Conservation (phyloP, 2,888 invertebrate genomes). For the Miltochrista miniata region DNA sequence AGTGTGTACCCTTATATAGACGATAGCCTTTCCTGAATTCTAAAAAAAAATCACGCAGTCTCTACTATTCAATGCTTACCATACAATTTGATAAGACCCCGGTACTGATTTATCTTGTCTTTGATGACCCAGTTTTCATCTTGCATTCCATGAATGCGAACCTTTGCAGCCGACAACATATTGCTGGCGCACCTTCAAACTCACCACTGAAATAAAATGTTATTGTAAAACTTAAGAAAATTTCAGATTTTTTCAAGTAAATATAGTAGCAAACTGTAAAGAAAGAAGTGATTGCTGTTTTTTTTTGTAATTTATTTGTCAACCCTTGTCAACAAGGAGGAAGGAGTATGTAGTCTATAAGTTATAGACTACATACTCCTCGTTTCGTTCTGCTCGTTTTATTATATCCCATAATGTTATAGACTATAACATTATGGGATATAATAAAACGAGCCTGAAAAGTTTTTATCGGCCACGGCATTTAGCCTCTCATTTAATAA, state of each 20-base stretch:
- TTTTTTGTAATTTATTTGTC: too few species aligned
- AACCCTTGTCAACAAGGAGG: too few species aligned
- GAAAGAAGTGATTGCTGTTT: background rate
- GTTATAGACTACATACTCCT: too few species aligned
- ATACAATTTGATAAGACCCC: constrained; percentile 85
- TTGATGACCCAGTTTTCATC: constrained; percentile 86
- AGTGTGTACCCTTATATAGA: too few species aligned
- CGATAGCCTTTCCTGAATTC: too few species aligned
- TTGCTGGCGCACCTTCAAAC: constrained; percentile 7
- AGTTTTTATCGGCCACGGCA: too few species aligned
- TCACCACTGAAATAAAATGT: background rate
- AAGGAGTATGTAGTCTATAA: too few species aligned
- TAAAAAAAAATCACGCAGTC: background rate
- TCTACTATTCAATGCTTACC: constrained; percentile 64
- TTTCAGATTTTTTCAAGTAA: constrained; percentile 3
- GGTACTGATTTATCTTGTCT: constrained; percentile 87
- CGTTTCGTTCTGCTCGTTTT: too few species aligned
- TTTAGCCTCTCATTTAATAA: too few species aligned
- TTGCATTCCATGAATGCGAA: constrained; percentile 85
- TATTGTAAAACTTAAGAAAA: background rate
- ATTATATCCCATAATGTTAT: too few species aligned
- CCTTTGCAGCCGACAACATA: constrained; percentile 84
- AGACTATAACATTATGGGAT: too few species aligned
- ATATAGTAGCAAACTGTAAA: constrained; percentile 3
- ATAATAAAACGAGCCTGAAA: too few species aligned